A percentile compares a stretch with the other conserved stretches of the same genome.
Conservation (phyloP, 2,113 vertebrate species). For the Ptilorrhoa leucosticta region DNA sequence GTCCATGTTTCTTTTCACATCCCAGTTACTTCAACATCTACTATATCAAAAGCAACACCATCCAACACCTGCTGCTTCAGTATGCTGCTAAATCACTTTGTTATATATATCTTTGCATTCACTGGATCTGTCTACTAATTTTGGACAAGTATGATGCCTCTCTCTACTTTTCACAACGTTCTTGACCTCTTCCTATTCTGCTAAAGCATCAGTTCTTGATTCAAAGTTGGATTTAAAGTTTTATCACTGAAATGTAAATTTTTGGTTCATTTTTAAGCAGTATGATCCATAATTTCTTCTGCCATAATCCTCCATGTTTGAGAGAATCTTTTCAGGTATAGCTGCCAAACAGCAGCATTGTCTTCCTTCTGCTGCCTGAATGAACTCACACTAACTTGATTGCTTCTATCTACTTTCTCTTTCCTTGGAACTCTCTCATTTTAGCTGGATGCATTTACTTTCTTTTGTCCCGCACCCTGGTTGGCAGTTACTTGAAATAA, state of each 20-base stretch:
- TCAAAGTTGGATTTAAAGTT: background rate
- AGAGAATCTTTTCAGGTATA: background rate
- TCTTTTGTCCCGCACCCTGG: background rate
- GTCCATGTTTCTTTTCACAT: background rate
- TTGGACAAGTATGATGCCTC: background rate
- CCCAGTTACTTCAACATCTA: background rate
- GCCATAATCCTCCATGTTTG: background rate
- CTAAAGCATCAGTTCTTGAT: background rate
- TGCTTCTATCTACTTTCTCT: background rate
- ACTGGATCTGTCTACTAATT: background rate
- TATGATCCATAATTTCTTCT: background rate
- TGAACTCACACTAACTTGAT: background rate
- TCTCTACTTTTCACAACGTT: background rate
- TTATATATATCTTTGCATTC: background rate
- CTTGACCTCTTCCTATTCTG: background rate
- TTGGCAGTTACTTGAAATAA: background rate
- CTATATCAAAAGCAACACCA: background rate
- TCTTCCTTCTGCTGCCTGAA: background rate
- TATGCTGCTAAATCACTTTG: background rate
- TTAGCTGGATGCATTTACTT: background rate
- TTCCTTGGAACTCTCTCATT: background rate
- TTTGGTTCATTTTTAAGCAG: background rate
- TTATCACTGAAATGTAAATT: background rate
- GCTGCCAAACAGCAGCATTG: background rate
- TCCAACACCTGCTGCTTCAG: background rate